Percentiles rank a stretch among this genome's conserved stretches.
phyloP scores from a whole-genome alignment of 2,797 vertebrate genomes.

The Staurois parvus region DNA sequence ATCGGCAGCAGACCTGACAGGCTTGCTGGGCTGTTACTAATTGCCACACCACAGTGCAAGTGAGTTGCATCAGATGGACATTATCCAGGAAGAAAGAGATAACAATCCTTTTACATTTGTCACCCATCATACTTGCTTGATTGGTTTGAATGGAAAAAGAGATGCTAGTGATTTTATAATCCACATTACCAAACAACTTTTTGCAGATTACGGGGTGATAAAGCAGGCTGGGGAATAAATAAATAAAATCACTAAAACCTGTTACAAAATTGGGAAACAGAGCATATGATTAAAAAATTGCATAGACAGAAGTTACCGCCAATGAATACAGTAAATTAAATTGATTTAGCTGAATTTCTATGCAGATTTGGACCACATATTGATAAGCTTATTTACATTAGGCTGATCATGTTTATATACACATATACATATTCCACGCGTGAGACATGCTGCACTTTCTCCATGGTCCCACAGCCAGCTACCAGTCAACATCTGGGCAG shows the following conservation, averaged over 20 bases:
- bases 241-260: conserved; percentile 1
- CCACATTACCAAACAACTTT: conserved; percentile 1
- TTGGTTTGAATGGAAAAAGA: conserved; percentile 27
- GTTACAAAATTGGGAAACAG: too few species aligned
- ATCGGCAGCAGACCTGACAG: conserved; percentile 68
- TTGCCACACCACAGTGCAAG: conserved; percentile 69
- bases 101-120: conserved; percentile 65
- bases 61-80: conserved; percentile 5
- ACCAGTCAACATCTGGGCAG: too few species aligned
- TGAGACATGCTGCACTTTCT: too few species aligned
- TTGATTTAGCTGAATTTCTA: too few species aligned
- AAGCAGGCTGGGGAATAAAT: neutral
- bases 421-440: too few species aligned
- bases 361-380: too few species aligned
- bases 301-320: too few species aligned
- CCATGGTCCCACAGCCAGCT: too few species aligned
- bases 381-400: too few species aligned
- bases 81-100: conserved; percentile 56
- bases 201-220: neutral
- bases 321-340: too few species aligned
- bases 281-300: too few species aligned
- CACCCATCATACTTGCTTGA: conserved; percentile 21
- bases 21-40: conserved; percentile 72
- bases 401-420: too few species aligned
- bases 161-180: conserved; percentile 1